These are phyloP conservation scores for Drosophila tanythrix DNA, from an alignment of 2,888 invertebrate genomes.

Conservation along the genomic window DNA sequence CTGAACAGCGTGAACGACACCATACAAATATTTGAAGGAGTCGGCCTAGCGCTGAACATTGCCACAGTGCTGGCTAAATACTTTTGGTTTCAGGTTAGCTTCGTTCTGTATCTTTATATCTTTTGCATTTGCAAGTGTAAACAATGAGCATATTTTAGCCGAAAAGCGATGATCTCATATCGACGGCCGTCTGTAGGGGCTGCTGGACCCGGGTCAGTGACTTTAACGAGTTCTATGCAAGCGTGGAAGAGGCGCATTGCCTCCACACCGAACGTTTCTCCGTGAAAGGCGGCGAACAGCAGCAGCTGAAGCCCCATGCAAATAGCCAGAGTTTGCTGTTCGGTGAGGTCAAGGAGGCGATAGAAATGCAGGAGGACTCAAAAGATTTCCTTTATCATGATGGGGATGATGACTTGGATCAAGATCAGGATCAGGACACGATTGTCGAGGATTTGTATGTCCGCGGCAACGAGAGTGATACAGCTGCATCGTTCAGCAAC, in stretches of 20 bases:
- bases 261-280: constrained; percentile 80
- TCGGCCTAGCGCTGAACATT: constrained; percentile 76
- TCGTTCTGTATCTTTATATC: not conserved
- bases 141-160: constrained; percentile 47
- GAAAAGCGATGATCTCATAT: constrained; percentile 75
- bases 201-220: constrained; percentile 79
- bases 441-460: constrained; percentile 13
- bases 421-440: constrained; percentile 8
- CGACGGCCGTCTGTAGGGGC: constrained; percentile 80
- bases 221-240: constrained; percentile 78
- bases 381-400: constrained; percentile 20
- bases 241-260: constrained; percentile 79
- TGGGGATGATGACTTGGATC: constrained; percentile 1
- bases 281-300: constrained; percentile 36
- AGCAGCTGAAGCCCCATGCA: constrained; percentile 17
- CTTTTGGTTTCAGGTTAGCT: constrained; percentile 84
- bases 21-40: constrained; percentile 80
- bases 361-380: not conserved
- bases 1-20: constrained; percentile 77
- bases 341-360: not conserved
- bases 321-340: not conserved
- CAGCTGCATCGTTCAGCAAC: constrained; percentile 57
- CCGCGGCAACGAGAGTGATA: constrained; percentile 31
- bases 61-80: constrained; percentile 79
- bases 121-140: not conserved